Evolutionary conservation across 2,888 invertebrate genomes (phyloP), one percentile per base, ranked within the genome.

Genomic region (Nemapogon koenigi): DNA sequence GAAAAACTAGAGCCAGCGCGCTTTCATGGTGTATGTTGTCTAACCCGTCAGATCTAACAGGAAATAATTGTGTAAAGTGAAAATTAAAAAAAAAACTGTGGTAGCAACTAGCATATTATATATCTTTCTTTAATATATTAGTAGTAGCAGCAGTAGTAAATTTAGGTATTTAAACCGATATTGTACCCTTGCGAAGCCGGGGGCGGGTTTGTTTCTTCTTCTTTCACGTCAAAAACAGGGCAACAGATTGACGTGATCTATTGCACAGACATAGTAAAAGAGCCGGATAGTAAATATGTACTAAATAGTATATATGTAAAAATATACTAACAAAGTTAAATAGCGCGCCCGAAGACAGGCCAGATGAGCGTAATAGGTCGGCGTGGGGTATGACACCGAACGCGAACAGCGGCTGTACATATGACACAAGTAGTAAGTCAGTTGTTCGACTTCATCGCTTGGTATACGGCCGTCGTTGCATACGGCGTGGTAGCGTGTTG

Each of bases 331-430:
- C n/a, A n/a, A n/a, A n/a, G n/a, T n/a, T n/a, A n/a, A n/a, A n/a
- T n/a, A n/a, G 31, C 81, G 61, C 2, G 83, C 91, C 11, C 93
- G 81, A 37, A 87, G 85, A 8, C 91, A 92, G n/a, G 89, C 91
- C 36, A 92, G 82, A 68, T 93, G 92, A 10, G 92, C 91, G 62
- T 93, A 89, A 67, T 93, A 93, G 0, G 92, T 92, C 1, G 93
- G 92, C 2, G 92, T 89, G 3, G 92, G 92, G 69, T 92, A 92
- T 10, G 91, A 91, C 0, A 93, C 92, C 26, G 91, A 75, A 51
- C 94, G 80, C 45, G 87, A 88, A 57, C 94, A 94, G 3, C 95
- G 84, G 1, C 89, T 83, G 68, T 91, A 95, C 73, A 92, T 69
- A 58, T 94, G 92, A 54, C 94, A 94, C 33, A 96, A 67, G 56